These are phyloP conservation scores for Dromococcyx pavoninus DNA, from an alignment of 2,797 vertebrate species.

Conservation along the genomic window DNA sequence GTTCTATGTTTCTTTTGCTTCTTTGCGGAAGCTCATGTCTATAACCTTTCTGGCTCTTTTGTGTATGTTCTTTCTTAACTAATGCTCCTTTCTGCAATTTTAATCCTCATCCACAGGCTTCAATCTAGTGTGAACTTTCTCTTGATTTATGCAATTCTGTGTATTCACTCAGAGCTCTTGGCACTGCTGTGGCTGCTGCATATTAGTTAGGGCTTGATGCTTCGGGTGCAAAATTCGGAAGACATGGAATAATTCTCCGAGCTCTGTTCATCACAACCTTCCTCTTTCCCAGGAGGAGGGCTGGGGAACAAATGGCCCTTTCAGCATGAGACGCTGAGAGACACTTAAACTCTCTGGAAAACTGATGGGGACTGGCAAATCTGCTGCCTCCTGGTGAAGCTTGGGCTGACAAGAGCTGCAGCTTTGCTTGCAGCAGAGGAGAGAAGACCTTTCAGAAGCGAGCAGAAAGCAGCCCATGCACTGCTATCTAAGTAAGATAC, in stretches of 20 bases:
- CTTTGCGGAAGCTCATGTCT: background rate
- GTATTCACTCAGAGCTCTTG: background rate
- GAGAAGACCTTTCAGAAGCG: background rate
- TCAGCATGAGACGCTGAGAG: background rate
- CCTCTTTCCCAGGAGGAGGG: background rate
- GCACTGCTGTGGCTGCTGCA: fast-evolving
- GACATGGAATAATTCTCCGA: background rate
- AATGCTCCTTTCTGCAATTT: background rate
- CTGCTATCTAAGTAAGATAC: background rate
- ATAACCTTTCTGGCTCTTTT: background rate
- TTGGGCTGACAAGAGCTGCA: background rate
- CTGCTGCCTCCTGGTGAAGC: background rate
- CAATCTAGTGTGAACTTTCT: background rate
- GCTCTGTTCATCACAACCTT: background rate
- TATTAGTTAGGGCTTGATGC: background rate
- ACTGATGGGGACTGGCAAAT: background rate
- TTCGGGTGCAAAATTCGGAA: background rate
- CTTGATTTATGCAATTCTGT: background rate
- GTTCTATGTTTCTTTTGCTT: background rate
- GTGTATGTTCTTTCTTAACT: background rate
- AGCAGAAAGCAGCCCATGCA: background rate
- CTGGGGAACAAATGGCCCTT: background rate
- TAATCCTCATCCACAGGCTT: background rate
- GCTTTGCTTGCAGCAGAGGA: background rate
- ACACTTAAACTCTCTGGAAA: background rate